These are phyloP conservation scores for Anarsia innoxiella DNA, from an alignment of 2,888 invertebrate genomes.

Conservation along the genomic window DNA sequence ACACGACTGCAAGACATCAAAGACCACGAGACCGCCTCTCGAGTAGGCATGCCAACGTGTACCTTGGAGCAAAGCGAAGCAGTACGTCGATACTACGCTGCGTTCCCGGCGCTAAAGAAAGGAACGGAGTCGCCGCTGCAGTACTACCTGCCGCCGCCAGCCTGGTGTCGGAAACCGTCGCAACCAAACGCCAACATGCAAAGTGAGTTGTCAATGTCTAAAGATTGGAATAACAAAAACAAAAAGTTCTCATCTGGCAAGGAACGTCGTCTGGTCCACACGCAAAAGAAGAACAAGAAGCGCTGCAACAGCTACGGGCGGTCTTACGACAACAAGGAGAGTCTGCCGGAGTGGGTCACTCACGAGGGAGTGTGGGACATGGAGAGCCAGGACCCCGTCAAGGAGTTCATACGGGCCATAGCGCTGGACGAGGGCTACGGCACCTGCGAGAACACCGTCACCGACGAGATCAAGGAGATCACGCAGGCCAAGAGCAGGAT, in stretches of 20 bases:
- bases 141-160: conserved; percentile 62
- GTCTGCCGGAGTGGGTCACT: conserved; percentile 73
- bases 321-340: conserved; percentile 61
- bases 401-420: conserved; percentile 64
- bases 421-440: conserved; percentile 70
- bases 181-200: conserved; percentile 55
- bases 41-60: conserved; percentile 70
- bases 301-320: conserved; percentile 58
- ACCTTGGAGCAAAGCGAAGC: conserved; percentile 77
- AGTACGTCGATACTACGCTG: conserved; percentile 84
- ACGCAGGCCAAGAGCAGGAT: conserved; percentile 35
- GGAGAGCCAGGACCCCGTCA: conserved; percentile 64
- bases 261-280: conserved; percentile 61
- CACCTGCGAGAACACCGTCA: conserved; percentile 66
- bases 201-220: conserved; percentile 47
- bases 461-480: conserved; percentile 49
- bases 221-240: conserved; percentile 54
- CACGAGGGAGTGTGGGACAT: conserved; percentile 71
- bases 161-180: conserved; percentile 56
- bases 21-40: conserved; percentile 53
- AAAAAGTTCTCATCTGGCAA: conserved; percentile 53
- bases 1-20: conserved; percentile 83
- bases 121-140: conserved; percentile 47
- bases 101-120: conserved; percentile 82
- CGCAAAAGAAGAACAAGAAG: conserved; percentile 52